Evolutionary conservation across 2,797 vertebrate genomes (phyloP).

Genomic region (Dermochelys coriacea): DNA sequence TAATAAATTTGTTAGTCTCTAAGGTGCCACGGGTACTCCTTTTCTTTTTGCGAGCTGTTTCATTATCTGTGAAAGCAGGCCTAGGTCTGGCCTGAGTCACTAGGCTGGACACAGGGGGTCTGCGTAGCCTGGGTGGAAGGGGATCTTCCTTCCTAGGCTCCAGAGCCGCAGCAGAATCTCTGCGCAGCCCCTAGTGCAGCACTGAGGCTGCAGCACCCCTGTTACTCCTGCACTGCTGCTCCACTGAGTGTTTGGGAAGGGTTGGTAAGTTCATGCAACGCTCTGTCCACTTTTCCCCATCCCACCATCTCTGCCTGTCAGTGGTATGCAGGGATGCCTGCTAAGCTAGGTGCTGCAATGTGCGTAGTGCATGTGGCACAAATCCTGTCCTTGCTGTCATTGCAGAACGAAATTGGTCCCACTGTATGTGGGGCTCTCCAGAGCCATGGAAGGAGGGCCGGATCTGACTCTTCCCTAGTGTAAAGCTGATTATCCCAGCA

Average conservation of each 20-base stretch:
- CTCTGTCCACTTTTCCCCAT: background rate
- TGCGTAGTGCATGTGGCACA: background rate
- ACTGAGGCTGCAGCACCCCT: background rate
- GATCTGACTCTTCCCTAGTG: background rate
- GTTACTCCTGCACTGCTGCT: accelerated
- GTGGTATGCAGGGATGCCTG: no score
- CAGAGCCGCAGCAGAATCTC: conserved; percentile 26
- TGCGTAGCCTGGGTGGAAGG: background rate
- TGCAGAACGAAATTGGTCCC: accelerated
- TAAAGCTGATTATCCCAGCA: background rate
- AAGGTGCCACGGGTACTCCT: no score
- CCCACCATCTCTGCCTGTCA: background rate
- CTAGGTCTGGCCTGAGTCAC: conserved; percentile 26
- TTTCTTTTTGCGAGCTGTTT: conserved; percentile 56
- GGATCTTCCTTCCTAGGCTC: conserved; percentile 16
- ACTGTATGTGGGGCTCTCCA: background rate
- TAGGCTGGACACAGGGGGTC: background rate
- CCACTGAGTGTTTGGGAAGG: background rate
- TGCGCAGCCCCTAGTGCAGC: conserved; percentile 24
- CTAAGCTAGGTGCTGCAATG: background rate
- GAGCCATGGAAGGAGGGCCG: background rate
- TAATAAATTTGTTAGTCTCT: no score
- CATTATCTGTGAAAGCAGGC: conserved; percentile 3
- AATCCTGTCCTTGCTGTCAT: background rate
- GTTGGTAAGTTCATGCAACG: background rate